Percentiles rank a stretch among this genome's conserved stretches.
Conservation (phyloP, 2,888 invertebrate genomes). For the Spodoptera littoralis region DNA sequence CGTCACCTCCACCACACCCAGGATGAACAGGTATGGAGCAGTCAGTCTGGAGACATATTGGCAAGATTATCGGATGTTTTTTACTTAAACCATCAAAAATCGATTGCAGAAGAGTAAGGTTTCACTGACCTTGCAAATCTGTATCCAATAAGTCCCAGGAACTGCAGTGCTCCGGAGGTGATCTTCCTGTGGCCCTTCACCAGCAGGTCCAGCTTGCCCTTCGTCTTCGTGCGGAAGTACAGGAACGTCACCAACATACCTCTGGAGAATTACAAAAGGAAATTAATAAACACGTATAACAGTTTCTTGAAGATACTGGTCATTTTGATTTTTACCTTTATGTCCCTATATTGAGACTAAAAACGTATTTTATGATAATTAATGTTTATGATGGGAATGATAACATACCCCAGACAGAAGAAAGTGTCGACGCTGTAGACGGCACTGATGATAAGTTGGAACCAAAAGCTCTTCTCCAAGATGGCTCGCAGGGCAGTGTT, state of each 20-base stretch:
- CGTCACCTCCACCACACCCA: slow-evolving; percentile 95
- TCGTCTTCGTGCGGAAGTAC: slow-evolving; percentile 94
- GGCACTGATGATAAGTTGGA: slow-evolving; percentile 94
- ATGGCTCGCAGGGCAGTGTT: slow-evolving; percentile 92
- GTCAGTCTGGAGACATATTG: slow-evolving; percentile 88
- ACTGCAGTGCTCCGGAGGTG: slow-evolving; percentile 91
- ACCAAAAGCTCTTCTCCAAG: slow-evolving; percentile 93
- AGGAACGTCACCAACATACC: slow-evolving; percentile 95
- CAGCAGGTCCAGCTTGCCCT: slow-evolving; percentile 91
- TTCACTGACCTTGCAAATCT: slow-evolving; percentile 91
- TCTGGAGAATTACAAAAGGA: slow-evolving; percentile 79
- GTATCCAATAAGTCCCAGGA: slow-evolving; percentile 93
- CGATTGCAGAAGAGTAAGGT: too few relatives aligned
- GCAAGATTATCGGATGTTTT: too few relatives aligned
- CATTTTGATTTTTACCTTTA: too few relatives aligned
- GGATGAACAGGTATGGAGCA: slow-evolving; percentile 94
- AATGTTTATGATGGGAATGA: neutral
- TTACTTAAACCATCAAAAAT: too few relatives aligned
- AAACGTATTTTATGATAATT: too few relatives aligned
- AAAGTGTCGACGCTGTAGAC: slow-evolving; percentile 95
- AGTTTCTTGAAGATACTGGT: too few relatives aligned
- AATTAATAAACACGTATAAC: neutral
- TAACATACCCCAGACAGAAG: slow-evolving; percentile 91
- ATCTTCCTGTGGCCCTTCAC: slow-evolving; percentile 90
- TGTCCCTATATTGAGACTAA: too few relatives aligned